Base-by-base conservation (phyloP, 2,113 vertebrate genomes). In the Galemys pyrenaicus region DNA sequence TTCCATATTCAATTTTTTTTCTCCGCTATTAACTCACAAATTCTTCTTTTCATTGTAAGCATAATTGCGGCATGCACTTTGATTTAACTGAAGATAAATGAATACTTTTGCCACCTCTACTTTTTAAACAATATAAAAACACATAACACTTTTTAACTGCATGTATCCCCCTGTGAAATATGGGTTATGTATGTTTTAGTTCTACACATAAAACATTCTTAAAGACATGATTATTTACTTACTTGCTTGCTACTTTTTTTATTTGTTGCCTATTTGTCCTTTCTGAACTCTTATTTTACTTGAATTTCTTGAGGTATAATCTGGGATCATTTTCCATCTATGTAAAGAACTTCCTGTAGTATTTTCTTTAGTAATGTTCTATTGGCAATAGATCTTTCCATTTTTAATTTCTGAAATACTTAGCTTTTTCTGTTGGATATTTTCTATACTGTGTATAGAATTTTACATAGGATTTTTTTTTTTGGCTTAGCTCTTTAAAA, bases 371-470 rank as follows among this genome's bases (percentile, higher is more conserved):
- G n/a, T 80, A 17, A 17, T 60, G 28, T 35, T 83, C 26, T 82
- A 37, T 56, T 80, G 10, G 16, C 17, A 32, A 67, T 2, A 67
- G 51, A 39, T 68, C 37, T 32, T 68, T 85, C 28, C 35, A 77
- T 44, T 75, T 94, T 84, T 44, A 58, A 35, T 85, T 85, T 92
- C 89, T 85, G 32, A 84, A 46, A 68, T 20, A 56, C 56, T 39
- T 77, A 64, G 58, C 89, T 60, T 83, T 30, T 74, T 75, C 79
- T 56, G 44, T 56, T 78, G 32, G 24, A 49, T n/a, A 73, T 88
- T 92, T 51, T 94, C 58, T n/a, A n/a, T n/a, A 88, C 28, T 56
- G 11, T 68, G 32, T 56, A 58, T 54, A 95, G 87, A 87, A 93
- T 91, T 84, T 77, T 82, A 82, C 32, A 8, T 73, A 71, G 26